Percentiles rank a stretch among this genome's conserved stretches.
Conservation (phyloP, 2,797 vertebrate genomes). For the Aulostomus chinensis region DNA sequence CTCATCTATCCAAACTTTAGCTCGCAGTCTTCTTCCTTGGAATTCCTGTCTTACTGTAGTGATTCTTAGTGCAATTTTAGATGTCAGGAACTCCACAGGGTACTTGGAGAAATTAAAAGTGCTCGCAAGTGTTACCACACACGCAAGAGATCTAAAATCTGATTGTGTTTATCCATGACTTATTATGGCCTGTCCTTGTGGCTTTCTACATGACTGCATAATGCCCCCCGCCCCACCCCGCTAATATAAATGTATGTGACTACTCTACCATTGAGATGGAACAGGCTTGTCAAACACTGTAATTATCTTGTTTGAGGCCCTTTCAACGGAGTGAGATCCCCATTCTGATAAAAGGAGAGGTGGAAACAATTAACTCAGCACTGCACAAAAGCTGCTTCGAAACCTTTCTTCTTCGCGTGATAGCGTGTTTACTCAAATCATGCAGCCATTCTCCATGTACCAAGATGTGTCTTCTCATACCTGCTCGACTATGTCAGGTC, state of each 20-base stretch:
- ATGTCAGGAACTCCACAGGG: too few relatives aligned
- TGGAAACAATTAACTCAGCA: constrained; percentile 29
- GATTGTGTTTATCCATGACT: constrained; percentile 22
- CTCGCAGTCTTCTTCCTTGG: too few relatives aligned
- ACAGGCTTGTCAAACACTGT: constrained; percentile 23
- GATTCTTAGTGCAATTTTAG: too few relatives aligned
- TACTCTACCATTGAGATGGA: constrained; percentile 12
- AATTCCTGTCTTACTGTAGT: too few relatives aligned
- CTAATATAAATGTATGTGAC: constrained; percentile 15
- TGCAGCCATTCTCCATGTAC: constrained; percentile 5
- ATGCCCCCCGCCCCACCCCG: neutral
- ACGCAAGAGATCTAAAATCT: constrained; percentile 9
- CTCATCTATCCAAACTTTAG: too few relatives aligned
- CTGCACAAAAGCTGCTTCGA: constrained; percentile 29
- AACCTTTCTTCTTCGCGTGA: constrained; percentile 12
- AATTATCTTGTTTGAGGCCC: constrained; percentile 32
- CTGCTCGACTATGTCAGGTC: constrained; percentile 12
- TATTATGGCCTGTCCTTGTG: constrained; percentile 17
- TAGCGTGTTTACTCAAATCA: constrained; percentile 12
- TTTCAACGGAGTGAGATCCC: constrained; percentile 22
- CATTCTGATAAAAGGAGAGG: constrained; percentile 28
- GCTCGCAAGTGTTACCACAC: too few relatives aligned
- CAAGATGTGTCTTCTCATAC: neutral
- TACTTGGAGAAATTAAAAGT: too few relatives aligned
- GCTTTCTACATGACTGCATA: constrained; percentile 22